Conservation (phyloP, 2,797 vertebrate genomes). For the Peromyscus eremicus region DNA sequence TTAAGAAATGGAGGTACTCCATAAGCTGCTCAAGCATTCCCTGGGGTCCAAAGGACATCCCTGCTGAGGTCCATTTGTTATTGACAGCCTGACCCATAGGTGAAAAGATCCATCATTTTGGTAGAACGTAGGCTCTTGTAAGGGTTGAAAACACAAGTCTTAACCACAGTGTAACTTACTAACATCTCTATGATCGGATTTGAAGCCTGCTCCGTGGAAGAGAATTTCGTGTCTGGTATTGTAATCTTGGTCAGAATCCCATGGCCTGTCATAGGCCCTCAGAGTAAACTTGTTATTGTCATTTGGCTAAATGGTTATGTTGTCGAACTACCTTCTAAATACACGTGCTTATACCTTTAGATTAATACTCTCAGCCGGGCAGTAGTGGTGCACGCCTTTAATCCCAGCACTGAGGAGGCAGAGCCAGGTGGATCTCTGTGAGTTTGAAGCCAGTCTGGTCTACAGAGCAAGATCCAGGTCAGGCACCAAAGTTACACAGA, state of each 20-base stretch:
- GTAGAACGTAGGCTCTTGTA: constrained; percentile 88
- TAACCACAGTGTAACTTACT: constrained; percentile 90
- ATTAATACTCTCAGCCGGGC: not conserved
- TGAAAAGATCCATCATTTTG: constrained; percentile 85
- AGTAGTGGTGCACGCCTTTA: no score
- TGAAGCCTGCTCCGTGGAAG: not conserved
- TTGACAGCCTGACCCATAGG: not conserved
- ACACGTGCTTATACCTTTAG: not conserved
- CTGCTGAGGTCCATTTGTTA: not conserved
- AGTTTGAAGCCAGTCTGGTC: no score
- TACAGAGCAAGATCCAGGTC: no score
- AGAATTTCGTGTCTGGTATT: not conserved
- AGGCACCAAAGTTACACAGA: no score
- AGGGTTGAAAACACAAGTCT: constrained; percentile 88
- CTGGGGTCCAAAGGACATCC: not conserved
- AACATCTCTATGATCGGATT: not conserved
- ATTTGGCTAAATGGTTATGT: not conserved
- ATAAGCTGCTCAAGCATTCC: not conserved
- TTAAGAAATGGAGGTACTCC: not conserved
- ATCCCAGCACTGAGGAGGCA: no score
- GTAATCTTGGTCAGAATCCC: not conserved
- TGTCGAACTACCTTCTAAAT: not conserved
- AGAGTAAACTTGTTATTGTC: not conserved
- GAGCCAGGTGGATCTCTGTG: no score
- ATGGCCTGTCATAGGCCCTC: not conserved